Base-by-base conservation (phyloP, 2,888 invertebrate genomes). In the Macaria liturata region DNA sequence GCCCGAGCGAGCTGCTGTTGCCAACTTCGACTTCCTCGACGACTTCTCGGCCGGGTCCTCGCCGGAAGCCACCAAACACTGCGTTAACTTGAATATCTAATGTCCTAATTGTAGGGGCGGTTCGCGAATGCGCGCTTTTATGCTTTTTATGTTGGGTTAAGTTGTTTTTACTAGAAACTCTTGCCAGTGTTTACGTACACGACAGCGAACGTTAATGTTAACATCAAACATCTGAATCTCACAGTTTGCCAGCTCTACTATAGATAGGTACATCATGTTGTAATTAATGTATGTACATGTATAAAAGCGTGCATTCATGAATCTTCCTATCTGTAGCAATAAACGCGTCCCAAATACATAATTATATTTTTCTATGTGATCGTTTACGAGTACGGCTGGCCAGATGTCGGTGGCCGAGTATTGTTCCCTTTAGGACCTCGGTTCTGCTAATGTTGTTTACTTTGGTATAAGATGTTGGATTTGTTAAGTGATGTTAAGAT, bases 11-110 rank as follows among this genome's bases (percentile, higher is more conserved):
- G 96, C 95, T 78, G 96, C 96, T 64, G 95, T 96, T 70, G 95
- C 96, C 64, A 94, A 94, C 72, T 96, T 96, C 90, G 96, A 96
- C 90, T 96, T 96, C 92, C 93, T 96, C 72, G 95, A 96, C 84
- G 95, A 95, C 74, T 85, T 95, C 72, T 87, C 92, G 73, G 85
- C 77, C 66, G 83, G 81, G 65, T 83, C 87, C 62, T 81, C 87
- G 62, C 89, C 88, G 72, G 89, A 81, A 67, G 81, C 81, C 74
- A 79, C 88, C 88, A 88, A 86, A 85, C 86, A 89, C 88, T 88
- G 6, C 1, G 7, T 30, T 4, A 4, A 43, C 43, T 43, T 9
- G 34, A 6, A 37, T 6, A 37, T 20, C 20, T 20, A 39, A 39
- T 7, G 5, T 7, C 8, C 39, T 39, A 39, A 39, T 39, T 39